A percentile compares a stretch with the other conserved stretches of the same genome.
Evolutionary conservation across 2,888 invertebrate genomes (phyloP).

Genomic region (Andrena hattorfiana): DNA sequence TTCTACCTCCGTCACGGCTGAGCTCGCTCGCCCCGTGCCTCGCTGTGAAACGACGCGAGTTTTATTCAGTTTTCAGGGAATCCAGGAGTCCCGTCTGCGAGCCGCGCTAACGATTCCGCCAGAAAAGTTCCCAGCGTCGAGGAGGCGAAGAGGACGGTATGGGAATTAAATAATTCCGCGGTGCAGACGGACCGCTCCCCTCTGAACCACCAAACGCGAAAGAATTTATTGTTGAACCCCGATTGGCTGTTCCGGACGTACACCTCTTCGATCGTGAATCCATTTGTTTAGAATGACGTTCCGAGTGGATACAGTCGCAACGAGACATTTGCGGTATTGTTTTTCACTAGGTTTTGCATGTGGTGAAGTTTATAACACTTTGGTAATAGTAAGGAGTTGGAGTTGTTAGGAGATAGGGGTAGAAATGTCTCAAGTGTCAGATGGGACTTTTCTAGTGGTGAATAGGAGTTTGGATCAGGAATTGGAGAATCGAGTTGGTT

Average conservation of each 20-base stretch:
- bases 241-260: slow-evolving; percentile 39
- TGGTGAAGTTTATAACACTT: no score
- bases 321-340: slow-evolving; percentile 4
- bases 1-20: slow-evolving; percentile 26
- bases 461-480: no score
- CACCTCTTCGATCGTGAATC: slow-evolving; percentile 41
- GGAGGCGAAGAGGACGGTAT: slow-evolving; percentile 49
- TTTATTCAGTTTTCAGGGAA: slow-evolving; percentile 76
- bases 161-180: slow-evolving; percentile 73
- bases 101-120: slow-evolving; percentile 69
- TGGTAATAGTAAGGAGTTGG: no score
- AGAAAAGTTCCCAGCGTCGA: slow-evolving; percentile 62
- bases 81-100: slow-evolving; percentile 67
- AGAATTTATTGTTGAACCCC: slow-evolving; percentile 39
- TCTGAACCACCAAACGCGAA: neutral
- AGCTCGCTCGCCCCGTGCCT: slow-evolving; percentile 49
- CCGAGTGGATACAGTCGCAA: neutral
- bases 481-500: no score
- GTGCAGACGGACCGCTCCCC: slow-evolving; percentile 45
- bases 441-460: no score
- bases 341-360: neutral
- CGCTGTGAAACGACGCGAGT: slow-evolving; percentile 69
- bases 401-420: no score
- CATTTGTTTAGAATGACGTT: slow-evolving; percentile 15
- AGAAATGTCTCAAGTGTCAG: no score